phyloP scores from a whole-genome alignment of 2,113 vertebrate genomes.

The Archilochus colubris region DNA sequence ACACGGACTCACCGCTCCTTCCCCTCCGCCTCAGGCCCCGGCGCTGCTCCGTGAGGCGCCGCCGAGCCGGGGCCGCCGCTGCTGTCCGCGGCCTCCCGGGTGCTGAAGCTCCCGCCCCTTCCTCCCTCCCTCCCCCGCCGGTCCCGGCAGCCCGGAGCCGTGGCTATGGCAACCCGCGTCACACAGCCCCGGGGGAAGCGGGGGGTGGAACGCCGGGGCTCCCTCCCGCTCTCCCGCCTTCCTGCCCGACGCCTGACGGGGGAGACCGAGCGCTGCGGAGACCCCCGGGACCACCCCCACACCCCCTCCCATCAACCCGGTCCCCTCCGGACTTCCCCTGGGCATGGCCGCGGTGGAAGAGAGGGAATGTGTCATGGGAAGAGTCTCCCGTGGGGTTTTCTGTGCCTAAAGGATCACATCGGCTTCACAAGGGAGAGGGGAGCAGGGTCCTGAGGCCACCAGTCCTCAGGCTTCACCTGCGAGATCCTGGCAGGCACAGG shows the following conservation, averaged over 20 bases:
- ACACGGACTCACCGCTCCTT: background rate
- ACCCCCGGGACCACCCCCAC: too few species aligned
- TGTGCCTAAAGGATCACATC: too few species aligned
- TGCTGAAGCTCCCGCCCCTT: conserved; percentile 76
- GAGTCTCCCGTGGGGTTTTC: too few species aligned
- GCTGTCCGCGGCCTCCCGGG: conserved; percentile 82
- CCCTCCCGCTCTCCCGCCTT: background rate
- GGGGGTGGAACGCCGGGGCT: conserved; percentile 32
- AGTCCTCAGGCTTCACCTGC: too few species aligned
- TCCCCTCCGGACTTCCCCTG: too few species aligned
- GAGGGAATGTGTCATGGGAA: too few species aligned
- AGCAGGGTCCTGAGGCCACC: too few species aligned
- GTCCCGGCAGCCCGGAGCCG: conserved; percentile 82
- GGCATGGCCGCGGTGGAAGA: too few species aligned
- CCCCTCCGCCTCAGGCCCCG: background rate
- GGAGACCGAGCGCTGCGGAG: background rate
- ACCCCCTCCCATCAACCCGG: too few species aligned
- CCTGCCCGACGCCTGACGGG: background rate
- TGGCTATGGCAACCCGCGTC: conserved; percentile 88
- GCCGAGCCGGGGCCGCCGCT: background rate
- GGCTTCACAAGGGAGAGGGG: too few species aligned
- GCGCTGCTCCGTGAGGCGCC: background rate
- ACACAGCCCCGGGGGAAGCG: conserved; percentile 68
- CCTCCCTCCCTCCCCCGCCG: conserved; percentile 60
- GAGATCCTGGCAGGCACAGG: too few species aligned